Base-by-base conservation (phyloP, 2,113 vertebrate species). In the Regulus satrapa region DNA sequence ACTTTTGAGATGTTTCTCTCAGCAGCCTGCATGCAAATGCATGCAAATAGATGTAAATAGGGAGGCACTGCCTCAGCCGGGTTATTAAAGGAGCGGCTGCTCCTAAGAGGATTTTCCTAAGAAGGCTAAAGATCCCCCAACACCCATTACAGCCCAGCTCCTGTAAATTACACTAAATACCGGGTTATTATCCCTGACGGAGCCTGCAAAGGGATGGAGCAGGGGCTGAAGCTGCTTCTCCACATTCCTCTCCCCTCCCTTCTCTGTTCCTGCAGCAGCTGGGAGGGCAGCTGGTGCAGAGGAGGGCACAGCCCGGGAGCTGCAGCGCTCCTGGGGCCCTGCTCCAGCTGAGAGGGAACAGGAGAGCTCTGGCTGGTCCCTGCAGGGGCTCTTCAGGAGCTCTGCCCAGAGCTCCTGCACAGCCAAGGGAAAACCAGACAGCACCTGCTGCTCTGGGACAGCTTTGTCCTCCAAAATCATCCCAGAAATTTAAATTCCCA, bases 51-150 rank as follows among this genome's bases (percentile, higher is more conserved):
- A 79, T 95, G 96, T 74, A 91, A 96, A 96, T 76, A 85, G 90
- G 10, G 72, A 92, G 81, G 18, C 66, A n/a, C 54, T 91, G 89
- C 45, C 77, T 85, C 85, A 74, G 78, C 91, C 59, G 32, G 78
- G 90, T 80, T 95, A 90, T 75, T 85, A 59, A 95, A 95, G 95
- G 89, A 96, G 85, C 84, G 89, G 92, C 89, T 88, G 75, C 88
- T 96, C 63, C 18, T 92, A 85, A 95, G 96, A 94, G 89, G 94
- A 93, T 97, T 97, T 97, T 81, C 81, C 68, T 96, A 83, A 95
- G 93, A 85, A 92, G 83, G 56, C 76, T 67, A 41, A 93, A 92
- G 92, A 94, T 95, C 91, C 91, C 85, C 75, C 77, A 91, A 59
- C 92, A 95, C 43, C 94, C 69, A 91, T 95, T 89, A 71, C 75